phyloP scores from a whole-genome alignment of 2,113 vertebrate genomes.

The Theropithecus gelada region DNA sequence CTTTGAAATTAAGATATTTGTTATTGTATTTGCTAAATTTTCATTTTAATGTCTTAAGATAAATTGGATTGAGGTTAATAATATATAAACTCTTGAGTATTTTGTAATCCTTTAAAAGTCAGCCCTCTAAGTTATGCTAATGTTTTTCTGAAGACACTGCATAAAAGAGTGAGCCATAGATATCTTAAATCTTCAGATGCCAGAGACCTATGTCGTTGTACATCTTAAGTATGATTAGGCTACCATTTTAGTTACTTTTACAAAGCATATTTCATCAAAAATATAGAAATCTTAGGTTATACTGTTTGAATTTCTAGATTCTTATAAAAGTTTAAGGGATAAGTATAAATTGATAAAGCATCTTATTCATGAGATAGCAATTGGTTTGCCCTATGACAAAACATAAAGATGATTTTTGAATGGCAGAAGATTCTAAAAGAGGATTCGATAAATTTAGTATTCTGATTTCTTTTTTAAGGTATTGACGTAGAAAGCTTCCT shows the following conservation, averaged over 20 bases:
- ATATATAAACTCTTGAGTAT: background rate
- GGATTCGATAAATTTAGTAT: conserved; percentile 12
- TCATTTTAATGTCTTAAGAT: conserved; percentile 27
- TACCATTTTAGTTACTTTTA: conserved; percentile 37
- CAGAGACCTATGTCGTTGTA: background rate
- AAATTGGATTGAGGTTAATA: conserved; percentile 38
- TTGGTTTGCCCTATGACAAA: conserved; percentile 18
- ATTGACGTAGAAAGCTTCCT: background rate
- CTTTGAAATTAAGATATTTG: conserved; percentile 7
- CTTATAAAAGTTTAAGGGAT: conserved; percentile 8
- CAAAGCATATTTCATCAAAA: conserved; percentile 48
- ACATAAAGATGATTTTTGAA: conserved; percentile 31
- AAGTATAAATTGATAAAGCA: background rate
- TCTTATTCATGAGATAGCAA: background rate
- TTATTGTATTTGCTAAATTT: background rate
- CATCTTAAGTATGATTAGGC: background rate
- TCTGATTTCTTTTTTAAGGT: background rate
- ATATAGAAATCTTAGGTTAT: conserved; percentile 23
- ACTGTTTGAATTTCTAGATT: conserved; percentile 17
- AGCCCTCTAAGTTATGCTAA: background rate
- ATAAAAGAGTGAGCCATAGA: background rate
- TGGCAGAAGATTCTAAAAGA: background rate
- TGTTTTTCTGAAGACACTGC: background rate
- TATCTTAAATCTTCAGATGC: conserved; percentile 26
- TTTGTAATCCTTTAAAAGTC: conserved; percentile 40